Base-by-base conservation (phyloP, 2,113 vertebrate species). In the Phyllostomus discolor region DNA sequence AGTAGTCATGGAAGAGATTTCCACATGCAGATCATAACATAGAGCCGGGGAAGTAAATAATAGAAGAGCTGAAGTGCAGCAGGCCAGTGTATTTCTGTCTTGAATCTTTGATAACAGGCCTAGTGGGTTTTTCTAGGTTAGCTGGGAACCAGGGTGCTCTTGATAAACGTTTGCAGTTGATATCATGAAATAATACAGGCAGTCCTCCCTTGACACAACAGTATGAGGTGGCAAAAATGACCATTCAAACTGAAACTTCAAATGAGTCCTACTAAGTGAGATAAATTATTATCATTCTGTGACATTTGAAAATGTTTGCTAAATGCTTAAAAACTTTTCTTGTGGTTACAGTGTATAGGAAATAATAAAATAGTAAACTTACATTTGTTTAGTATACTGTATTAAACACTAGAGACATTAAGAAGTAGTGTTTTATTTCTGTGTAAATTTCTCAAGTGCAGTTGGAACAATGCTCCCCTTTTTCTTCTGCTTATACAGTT, bases 241-340 rank as follows among this genome's bases (percentile, higher is more conserved):
- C 15, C 43, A 5, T 38, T 38, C 64, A 76, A 28, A 50, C 50
- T 81, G 75, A 92, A 57, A 35, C 46, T 82, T 35, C 14, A 92
- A n/a, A 73, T 54, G 38, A 14, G 0, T 96, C 72, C 90, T 17
- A 52, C 10, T 90, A 90, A 85, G 8, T 89, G 52, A 46, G 76
- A 94, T 90, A 33, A 64, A 76, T 88, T 67, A 10, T 24, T 19
- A 41, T 79, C 46, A 35, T 62, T 85, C 20, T 81, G n/a, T 86
- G 69, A 78, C 15, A 26, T 92, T 87, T 92, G 76, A 67, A 79
- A 79, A 83, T 94, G 35, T 92, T 87, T 69, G 33, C 83, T n/a
- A 75, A 12, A 72, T 62, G n/a, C 48, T 79, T 76, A 83, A 93
- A 72, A 93, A 93, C 17, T 22, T 48, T 81, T 69, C 12, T 43